Evolutionary conservation across 37 sponge, comb jelly and placozoan genomes (phyloP).

Genomic region (Theonella swinhoei): DNA sequence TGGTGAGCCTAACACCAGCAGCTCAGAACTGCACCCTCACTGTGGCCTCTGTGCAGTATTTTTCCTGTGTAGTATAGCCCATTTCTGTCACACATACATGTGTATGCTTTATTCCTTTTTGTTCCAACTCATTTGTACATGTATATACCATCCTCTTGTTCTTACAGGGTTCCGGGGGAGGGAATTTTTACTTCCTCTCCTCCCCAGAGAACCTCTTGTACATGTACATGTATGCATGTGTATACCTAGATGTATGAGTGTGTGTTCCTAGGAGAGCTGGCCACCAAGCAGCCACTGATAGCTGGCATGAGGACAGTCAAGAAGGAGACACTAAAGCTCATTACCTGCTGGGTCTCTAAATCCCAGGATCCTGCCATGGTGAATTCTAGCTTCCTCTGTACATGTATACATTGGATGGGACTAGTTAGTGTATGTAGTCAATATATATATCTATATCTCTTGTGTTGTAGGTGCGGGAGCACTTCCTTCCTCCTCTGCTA

Average conservation of each 20-base stretch:
- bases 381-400: background rate
- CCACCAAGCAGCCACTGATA: constrained; percentile 91
- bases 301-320: constrained; percentile 91
- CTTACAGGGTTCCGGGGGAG: too few relatives aligned
- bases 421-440: too few relatives aligned
- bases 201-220: too few relatives aligned
- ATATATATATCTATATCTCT: background rate
- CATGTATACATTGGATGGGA: background rate
- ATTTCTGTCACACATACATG: background rate
- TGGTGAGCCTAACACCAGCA: too few relatives aligned
- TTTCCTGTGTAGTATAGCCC: background rate
- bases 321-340: constrained; percentile 94
- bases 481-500: constrained; percentile 96
- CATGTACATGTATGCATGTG: too few relatives aligned
- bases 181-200: too few relatives aligned
- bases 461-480: constrained; percentile 69
- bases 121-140: background rate
- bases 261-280: constrained; percentile 92
- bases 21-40: background rate
- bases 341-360: constrained; percentile 92
- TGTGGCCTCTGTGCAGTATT: background rate
- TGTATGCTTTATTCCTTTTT: background rate
- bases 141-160: too few relatives aligned
- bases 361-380: constrained; percentile 85
- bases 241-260: too few relatives aligned